These are phyloP conservation scores for Theristicus caerulescens DNA, from an alignment of 2,113 vertebrate genomes.

Conservation along the genomic window DNA sequence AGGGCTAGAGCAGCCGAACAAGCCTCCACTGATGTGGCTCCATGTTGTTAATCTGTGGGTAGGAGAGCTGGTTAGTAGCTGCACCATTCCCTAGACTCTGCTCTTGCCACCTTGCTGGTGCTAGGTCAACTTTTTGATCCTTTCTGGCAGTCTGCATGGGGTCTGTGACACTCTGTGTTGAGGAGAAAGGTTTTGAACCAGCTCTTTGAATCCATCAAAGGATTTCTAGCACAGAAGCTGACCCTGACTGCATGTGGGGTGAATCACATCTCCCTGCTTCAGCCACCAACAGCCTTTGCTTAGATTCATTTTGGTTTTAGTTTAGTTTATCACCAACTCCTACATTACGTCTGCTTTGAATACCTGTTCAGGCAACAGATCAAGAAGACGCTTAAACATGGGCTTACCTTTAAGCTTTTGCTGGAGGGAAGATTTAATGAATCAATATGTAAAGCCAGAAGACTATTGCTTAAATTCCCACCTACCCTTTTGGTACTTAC, in stretches of 20 bases:
- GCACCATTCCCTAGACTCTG: not conserved
- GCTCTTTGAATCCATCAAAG: not conserved
- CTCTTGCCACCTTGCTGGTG: not conserved
- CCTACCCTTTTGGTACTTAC: not conserved
- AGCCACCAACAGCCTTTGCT: not conserved
- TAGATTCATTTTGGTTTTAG: not conserved
- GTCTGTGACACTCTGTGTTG: not conserved
- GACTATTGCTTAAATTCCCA: not conserved
- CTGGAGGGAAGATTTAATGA: not conserved
- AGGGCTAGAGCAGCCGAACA: not conserved
- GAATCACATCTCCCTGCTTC: not conserved
- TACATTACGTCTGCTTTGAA: not conserved
- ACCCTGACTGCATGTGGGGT: not conserved
- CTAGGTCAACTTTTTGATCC: not conserved
- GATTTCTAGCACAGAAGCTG: not conserved
- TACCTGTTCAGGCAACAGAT: not conserved
- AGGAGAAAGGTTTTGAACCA: not conserved
- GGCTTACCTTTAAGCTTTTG: not conserved
- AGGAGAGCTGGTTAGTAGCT: not conserved
- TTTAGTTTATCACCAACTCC: not conserved
- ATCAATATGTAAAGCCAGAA: not conserved
- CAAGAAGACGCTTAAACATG: not conserved
- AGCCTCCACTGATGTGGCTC: not conserved
- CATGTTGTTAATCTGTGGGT: fast-evolving
- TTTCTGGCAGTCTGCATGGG: not conserved